Evolutionary conservation across 2,797 vertebrate species (phyloP).

Genomic region (Oreonectes daqikongensis): DNA sequence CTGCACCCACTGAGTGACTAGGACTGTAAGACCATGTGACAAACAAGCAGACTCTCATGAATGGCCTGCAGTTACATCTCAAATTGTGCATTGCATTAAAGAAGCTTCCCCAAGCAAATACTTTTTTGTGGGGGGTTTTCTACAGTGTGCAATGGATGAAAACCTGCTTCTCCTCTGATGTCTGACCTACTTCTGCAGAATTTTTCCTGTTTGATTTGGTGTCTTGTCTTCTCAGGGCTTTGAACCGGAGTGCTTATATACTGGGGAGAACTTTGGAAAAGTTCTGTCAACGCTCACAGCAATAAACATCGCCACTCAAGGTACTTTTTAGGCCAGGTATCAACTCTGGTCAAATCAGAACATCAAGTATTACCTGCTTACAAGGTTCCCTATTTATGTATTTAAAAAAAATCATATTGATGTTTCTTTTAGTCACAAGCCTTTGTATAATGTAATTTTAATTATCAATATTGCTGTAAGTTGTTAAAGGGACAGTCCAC

Average conservation of each 20-base stretch:
- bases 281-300: constrained; percentile 87
- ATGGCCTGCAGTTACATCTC: constrained; percentile 41
- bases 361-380: not conserved
- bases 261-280: constrained; percentile 87
- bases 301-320: constrained; percentile 92
- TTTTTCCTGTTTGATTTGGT: constrained; percentile 50
- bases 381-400: too few relatives aligned
- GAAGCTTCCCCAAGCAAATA: not conserved
- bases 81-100: constrained; percentile 1
- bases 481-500: too few relatives aligned
- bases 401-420: too few relatives aligned
- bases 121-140: not conserved
- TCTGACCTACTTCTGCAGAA: constrained; percentile 24
- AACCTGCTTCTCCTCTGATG: constrained; percentile 21
- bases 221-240: constrained; percentile 81
- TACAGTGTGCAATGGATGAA: constrained; percentile 18
- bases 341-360: too few relatives aligned
- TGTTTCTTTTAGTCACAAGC: too few relatives aligned
- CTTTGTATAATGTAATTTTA: not conserved
- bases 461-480: not conserved
- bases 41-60: constrained; percentile 49
- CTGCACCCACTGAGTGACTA: constrained; percentile 56
- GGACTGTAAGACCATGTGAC: constrained; percentile 46
- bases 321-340: constrained; percentile 67
- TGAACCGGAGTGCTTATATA: constrained; percentile 89